Conservation (phyloP, 2,113 vertebrate species). For the Paradoxurus hermaphroditus region DNA sequence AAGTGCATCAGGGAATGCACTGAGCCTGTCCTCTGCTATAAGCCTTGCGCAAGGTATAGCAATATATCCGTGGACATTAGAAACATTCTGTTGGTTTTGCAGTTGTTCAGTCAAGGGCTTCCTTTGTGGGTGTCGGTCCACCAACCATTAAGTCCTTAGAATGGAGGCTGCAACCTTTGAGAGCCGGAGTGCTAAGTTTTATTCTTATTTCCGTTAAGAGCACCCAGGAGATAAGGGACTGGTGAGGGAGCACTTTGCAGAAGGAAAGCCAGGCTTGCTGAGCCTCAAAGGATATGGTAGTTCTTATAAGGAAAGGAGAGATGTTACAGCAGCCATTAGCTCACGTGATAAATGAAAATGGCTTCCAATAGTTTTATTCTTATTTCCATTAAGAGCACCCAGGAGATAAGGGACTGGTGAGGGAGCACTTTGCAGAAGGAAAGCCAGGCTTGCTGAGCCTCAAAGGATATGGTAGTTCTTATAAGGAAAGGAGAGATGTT, state of each 20-base stretch:
- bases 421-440: background rate
- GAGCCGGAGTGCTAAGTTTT: background rate
- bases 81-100: background rate
- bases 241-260: background rate
- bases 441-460: background rate
- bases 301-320: background rate
- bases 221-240: background rate
- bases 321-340: no score
- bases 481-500: background rate
- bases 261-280: background rate
- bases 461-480: background rate
- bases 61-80: background rate
- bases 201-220: background rate
- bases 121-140: background rate
- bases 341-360: rapidly evolving
- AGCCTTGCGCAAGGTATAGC: background rate
- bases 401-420: background rate
- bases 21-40: background rate
- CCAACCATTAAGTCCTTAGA: background rate
- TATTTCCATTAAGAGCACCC: background rate
- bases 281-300: background rate
- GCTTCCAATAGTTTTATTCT: no score
- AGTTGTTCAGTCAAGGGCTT: background rate
- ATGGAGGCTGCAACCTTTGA: background rate
- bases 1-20: background rate